Evolutionary conservation across 2,888 invertebrate species (phyloP).

Genomic region (Priocnemis perturbator): DNA sequence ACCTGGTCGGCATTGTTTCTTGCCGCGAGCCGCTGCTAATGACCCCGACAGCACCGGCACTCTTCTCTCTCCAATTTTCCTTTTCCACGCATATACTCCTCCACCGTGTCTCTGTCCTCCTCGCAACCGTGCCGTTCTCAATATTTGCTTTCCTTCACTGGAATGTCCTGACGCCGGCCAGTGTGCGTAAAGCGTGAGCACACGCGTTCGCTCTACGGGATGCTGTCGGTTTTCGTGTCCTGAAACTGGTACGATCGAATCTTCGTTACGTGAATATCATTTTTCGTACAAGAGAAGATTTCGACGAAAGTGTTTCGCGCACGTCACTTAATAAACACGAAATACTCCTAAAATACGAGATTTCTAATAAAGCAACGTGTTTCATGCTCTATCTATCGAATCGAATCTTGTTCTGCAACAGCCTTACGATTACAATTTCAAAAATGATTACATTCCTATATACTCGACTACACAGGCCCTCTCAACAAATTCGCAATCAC

Average conservation of each 20-base stretch:
- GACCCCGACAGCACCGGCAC: constrained; percentile 39
- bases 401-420: too few species aligned
- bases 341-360: too few species aligned
- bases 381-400: too few species aligned
- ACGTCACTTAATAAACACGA: too few species aligned
- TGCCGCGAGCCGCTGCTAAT: constrained; percentile 43
- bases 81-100: constrained; percentile 1
- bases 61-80: not conserved
- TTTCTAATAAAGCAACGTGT: too few species aligned
- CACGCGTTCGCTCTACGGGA: not conserved
- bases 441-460: too few species aligned
- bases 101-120: constrained; percentile 11
- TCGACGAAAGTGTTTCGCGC: too few species aligned
- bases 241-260: not conserved
- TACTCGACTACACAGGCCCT: too few species aligned
- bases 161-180: constrained; percentile 33
- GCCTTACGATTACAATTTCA: too few species aligned
- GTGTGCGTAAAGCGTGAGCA: constrained; percentile 19
- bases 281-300: too few species aligned
- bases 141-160: constrained; percentile 54
- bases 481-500: too few species aligned
- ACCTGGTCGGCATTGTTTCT: constrained; percentile 49
- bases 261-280: too few species aligned
- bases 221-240: not conserved
- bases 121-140: constrained; percentile 27